Conservation (phyloP, 2,797 vertebrate species). For the Microtus agrestis region DNA sequence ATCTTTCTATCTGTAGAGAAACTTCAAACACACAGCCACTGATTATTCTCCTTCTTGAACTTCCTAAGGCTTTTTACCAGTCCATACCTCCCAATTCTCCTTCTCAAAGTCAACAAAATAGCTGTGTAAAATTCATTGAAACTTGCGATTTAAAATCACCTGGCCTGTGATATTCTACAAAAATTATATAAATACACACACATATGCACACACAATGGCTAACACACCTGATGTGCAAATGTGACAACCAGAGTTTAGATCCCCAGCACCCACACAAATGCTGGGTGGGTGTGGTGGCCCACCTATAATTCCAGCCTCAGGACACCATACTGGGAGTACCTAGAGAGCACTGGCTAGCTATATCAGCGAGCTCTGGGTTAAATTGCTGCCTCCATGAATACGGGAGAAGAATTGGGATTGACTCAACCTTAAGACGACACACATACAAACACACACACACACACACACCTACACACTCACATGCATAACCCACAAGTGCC, state of each 20-base stretch:
- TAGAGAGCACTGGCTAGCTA: neutral
- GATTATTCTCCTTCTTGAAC: neutral
- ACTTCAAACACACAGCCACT: neutral
- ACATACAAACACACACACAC: neutral
- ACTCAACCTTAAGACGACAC: neutral
- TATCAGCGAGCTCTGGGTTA: neutral
- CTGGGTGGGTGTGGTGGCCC: neutral
- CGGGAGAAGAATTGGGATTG: neutral
- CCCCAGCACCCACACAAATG: neutral
- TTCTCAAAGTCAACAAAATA: neutral
- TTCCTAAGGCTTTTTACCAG: neutral
- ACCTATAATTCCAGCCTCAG: neutral
- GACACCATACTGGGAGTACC: neutral
- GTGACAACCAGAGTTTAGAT: neutral
- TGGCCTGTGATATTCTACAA: constrained; percentile 12
- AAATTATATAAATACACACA: neutral
- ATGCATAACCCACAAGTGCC: neutral
- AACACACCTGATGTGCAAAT: neutral
- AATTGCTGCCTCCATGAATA: neutral
- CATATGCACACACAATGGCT: neutral
- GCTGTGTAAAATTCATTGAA: neutral
- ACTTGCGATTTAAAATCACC: constrained; percentile 41
- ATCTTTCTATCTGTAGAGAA: neutral
- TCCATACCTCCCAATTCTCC: neutral
- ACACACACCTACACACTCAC: neutral